Evolutionary conservation across 2,888 invertebrate species (phyloP).

Genomic region (Leptodirus hochenwartii): DNA sequence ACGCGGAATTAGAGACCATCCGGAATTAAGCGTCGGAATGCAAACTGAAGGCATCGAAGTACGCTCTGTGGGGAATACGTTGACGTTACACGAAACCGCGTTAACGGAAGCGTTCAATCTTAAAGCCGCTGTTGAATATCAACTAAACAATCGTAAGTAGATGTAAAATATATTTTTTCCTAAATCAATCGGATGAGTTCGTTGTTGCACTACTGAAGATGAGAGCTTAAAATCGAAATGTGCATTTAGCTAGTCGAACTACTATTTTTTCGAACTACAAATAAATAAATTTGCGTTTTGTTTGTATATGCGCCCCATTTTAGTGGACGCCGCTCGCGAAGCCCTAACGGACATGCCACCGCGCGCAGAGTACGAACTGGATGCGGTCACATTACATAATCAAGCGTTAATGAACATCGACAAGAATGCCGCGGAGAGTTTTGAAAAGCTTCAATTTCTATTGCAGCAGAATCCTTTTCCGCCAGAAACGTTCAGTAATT

Average conservation of each 20-base stretch:
- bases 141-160: slow-evolving; percentile 57
- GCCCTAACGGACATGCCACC: slow-evolving; percentile 83
- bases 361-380: slow-evolving; percentile 89
- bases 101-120: slow-evolving; percentile 96
- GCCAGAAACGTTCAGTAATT: slow-evolving; percentile 92
- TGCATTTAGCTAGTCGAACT: too few relatives aligned
- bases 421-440: slow-evolving; percentile 75
- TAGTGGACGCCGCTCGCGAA: slow-evolving; percentile 65
- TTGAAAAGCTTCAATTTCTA: slow-evolving; percentile 85
- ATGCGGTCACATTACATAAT: slow-evolving; percentile 94
- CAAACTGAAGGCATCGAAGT: slow-evolving; percentile 86
- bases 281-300: slow-evolving; percentile 5
- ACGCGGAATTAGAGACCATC: slow-evolving; percentile 88
- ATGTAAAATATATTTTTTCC: background rate
- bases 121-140: slow-evolving; percentile 96
- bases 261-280: slow-evolving; percentile 1
- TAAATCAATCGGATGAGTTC: background rate
- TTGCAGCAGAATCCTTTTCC: slow-evolving; percentile 94
- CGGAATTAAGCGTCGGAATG: slow-evolving; percentile 93
- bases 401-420: slow-evolving; percentile 80
- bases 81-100: slow-evolving; percentile 86
- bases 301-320: slow-evolving; percentile 3
- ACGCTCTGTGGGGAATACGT: slow-evolving; percentile 88
- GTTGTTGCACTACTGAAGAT: too few relatives aligned
- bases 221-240: too few relatives aligned